Percentiles rank a stretch among this genome's conserved stretches.
phyloP scores from a whole-genome alignment of 2,797 vertebrate species.

The Fratercula arctica region DNA sequence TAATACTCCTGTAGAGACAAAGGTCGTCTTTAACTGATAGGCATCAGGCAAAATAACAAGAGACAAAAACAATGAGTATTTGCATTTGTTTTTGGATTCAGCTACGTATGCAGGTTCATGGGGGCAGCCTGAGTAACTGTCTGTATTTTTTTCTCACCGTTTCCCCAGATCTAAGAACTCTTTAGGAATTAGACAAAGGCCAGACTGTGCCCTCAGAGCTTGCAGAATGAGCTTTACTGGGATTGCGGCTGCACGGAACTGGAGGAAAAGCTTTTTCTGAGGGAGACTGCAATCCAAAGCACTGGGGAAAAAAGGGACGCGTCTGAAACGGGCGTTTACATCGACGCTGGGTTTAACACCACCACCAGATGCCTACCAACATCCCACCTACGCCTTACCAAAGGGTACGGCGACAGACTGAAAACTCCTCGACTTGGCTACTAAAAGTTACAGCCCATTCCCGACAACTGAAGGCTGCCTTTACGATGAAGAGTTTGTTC shows the following conservation, averaged over 20 bases:
- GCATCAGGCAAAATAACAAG: background rate
- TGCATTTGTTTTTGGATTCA: background rate
- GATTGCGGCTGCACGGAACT: background rate
- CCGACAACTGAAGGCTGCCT: background rate
- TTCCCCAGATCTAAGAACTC: background rate
- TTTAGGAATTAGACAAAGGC: background rate
- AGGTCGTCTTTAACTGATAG: background rate
- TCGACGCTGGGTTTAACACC: accelerated
- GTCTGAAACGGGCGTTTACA: background rate
- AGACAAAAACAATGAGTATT: background rate
- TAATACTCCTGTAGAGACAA: background rate
- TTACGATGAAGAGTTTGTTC: background rate
- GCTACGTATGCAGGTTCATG: background rate
- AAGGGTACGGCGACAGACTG: background rate
- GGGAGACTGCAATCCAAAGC: background rate
- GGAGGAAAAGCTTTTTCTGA: background rate
- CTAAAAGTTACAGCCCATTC: background rate
- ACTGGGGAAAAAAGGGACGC: accelerated
- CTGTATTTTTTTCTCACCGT: background rate
- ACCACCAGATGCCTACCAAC: background rate
- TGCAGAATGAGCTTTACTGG: background rate
- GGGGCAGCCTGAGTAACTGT: background rate
- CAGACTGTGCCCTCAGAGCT: background rate
- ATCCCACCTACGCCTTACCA: accelerated
- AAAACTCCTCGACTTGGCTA: background rate